A percentile compares a stretch with the other conserved stretches of the same genome.
Evolutionary conservation across 2,888 invertebrate species (phyloP).

Genomic region (Oligia latruncula): DNA sequence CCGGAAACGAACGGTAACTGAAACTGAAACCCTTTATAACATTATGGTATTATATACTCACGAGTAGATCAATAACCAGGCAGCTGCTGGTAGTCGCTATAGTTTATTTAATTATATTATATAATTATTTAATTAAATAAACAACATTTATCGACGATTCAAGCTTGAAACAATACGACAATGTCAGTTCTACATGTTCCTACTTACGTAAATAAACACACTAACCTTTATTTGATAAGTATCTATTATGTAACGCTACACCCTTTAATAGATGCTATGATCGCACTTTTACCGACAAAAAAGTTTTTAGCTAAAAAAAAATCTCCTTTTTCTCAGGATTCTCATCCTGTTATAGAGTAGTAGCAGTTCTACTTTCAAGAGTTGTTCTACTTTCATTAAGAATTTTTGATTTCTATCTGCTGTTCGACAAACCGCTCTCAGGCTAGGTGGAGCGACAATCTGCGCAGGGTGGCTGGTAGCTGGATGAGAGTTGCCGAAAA

Average conservation of each 20-base stretch:
- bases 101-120: too few species aligned
- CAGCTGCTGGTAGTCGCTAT: neutral
- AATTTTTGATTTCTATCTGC: neutral
- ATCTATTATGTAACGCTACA: neutral
- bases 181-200: neutral
- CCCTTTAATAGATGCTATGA: too few species aligned
- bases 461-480: neutral
- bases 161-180: neutral
- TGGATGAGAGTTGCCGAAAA: neutral
- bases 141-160: slow-evolving; percentile 29
- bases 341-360: too few species aligned
- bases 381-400: neutral
- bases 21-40: neutral
- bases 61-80: slow-evolving; percentile 17
- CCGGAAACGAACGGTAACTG: too few species aligned
- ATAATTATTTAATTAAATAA: slow-evolving; percentile 22
- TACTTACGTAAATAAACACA: neutral
- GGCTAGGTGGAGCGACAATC: neutral
- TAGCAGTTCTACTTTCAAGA: neutral
- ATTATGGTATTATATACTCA: neutral
- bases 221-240: neutral
- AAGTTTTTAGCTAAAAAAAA: neutral
- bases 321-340: neutral
- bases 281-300: neutral
- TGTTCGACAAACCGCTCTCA: neutral